phyloP scores from a whole-genome alignment of 2,113 vertebrate species.

The Amphilophus citrinellus region DNA sequence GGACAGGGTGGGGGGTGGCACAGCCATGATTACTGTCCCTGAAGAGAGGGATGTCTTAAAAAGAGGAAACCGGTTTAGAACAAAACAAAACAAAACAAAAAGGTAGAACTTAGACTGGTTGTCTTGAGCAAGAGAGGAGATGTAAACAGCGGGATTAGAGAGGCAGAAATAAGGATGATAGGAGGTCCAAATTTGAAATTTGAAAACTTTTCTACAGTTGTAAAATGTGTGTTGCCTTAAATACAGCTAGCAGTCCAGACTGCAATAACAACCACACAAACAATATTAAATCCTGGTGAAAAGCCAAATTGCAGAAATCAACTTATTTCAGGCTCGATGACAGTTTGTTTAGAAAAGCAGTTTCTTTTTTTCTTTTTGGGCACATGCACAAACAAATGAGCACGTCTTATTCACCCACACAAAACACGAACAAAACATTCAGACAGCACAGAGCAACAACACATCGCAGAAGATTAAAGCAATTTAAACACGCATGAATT shows the following conservation, averaged over 20 bases:
- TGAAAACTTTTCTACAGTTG: neutral
- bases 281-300: neutral
- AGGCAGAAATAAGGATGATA: neutral
- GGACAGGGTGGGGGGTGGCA: conserved; percentile 17
- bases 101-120: neutral
- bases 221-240: conserved; percentile 5
- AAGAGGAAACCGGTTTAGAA: conserved; percentile 33
- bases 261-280: neutral
- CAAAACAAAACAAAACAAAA: neutral
- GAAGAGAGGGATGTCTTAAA: conserved; percentile 31
- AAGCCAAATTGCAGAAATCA: neutral
- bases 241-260: neutral
- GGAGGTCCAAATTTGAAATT: neutral
- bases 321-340: neutral
- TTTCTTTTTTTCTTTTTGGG: neutral
- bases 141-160: conserved; percentile 12
- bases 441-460: neutral
- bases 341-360: conserved; percentile 28
- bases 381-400: neutral
- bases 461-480: conserved; percentile 20
- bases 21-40: conserved; percentile 43
- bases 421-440: conserved; percentile 31
- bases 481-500: neutral
- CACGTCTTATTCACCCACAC: neutral
- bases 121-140: neutral